Percentiles rank a stretch among this genome's conserved stretches.
Conservation (phyloP, 2,888 invertebrate species). For the Ptilodon capucinus region DNA sequence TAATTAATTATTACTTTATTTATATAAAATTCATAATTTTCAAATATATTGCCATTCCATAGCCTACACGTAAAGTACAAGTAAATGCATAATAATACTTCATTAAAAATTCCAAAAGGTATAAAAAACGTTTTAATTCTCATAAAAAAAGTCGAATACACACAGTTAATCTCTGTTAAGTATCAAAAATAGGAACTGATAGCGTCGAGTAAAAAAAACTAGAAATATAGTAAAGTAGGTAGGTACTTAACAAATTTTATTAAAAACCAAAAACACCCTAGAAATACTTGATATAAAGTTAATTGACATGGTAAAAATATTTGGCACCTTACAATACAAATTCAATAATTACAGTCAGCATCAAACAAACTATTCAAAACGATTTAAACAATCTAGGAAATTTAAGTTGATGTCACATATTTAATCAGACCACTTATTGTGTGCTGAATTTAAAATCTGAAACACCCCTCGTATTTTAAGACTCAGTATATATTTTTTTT, state of each 20-base stretch:
- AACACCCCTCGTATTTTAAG: too few relatives aligned
- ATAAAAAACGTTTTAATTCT: background rate
- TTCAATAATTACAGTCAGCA: background rate
- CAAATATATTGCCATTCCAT: background rate
- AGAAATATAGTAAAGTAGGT: background rate
- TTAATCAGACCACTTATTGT: too few relatives aligned
- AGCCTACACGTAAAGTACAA: background rate
- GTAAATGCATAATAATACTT: background rate
- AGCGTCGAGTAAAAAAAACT: too few relatives aligned
- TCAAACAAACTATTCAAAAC: too few relatives aligned
- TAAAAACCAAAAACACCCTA: background rate
- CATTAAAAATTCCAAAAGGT: background rate
- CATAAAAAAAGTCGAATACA: background rate
- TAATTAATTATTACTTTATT: background rate
- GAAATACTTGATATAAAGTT: background rate
- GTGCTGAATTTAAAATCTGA: too few relatives aligned
- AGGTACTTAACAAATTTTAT: background rate
- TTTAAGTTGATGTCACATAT: too few relatives aligned
- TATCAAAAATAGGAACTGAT: background rate
- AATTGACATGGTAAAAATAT: background rate
- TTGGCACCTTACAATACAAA: background rate
- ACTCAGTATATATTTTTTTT: too few relatives aligned
- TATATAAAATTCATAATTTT: background rate
- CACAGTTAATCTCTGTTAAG: background rate
- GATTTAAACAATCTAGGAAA: too few relatives aligned